Conservation (phyloP, 2,888 invertebrate genomes). For the Dryadula phaetusa region DNA sequence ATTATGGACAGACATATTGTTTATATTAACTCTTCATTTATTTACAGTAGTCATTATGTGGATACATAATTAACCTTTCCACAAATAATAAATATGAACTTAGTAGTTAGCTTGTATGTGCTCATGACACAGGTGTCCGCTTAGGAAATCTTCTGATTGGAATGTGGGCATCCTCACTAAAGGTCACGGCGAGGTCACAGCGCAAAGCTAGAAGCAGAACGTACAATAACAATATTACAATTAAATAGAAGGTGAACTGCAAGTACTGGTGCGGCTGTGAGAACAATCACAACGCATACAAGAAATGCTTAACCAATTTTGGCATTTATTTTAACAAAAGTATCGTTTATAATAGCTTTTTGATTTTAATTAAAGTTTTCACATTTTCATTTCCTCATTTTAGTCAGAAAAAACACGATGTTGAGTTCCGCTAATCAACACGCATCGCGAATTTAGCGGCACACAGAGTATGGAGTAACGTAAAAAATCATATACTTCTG, state of each 20-base stretch:
- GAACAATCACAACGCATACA: conserved; percentile 34
- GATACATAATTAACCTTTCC: conserved; percentile 24
- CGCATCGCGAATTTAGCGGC: no score
- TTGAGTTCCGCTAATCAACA: no score
- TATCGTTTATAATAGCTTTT: no score
- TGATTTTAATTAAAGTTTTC: no score
- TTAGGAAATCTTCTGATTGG: conserved; percentile 68
- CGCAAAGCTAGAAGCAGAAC: conserved; percentile 49
- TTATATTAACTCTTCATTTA: conserved; percentile 11
- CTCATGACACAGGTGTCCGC: conserved; percentile 42
- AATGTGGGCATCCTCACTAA: conserved; percentile 78
- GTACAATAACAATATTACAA: conserved; percentile 63
- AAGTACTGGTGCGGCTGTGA: conserved; percentile 42
- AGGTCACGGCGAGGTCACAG: conserved; percentile 71
- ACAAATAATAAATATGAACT: conserved; percentile 19
- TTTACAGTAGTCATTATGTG: not conserved
- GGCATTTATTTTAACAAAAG: not conserved
- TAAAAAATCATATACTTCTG: no score
- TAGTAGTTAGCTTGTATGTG: not conserved
- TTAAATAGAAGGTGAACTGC: conserved; percentile 65
- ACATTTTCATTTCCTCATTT: no score
- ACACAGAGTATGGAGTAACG: no score
- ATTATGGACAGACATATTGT: not conserved
- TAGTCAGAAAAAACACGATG: no score
- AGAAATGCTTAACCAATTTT: conserved; percentile 5